These are phyloP conservation scores for Ictalurus furcatus DNA, from an alignment of 2,113 vertebrate species.

Conservation along the genomic window DNA sequence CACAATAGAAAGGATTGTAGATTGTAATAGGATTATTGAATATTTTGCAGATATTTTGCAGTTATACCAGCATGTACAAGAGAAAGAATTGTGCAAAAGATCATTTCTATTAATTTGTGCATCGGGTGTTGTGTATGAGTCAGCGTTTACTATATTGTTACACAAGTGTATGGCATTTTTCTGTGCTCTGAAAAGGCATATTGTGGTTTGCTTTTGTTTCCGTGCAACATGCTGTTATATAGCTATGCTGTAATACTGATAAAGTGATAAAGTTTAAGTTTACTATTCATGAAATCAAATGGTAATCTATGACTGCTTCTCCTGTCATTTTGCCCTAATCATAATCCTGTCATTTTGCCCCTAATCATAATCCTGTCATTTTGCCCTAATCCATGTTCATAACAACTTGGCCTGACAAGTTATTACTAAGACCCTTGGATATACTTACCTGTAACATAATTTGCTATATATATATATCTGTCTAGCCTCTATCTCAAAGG, in stretches of 20 bases:
- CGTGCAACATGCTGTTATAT: background rate
- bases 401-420: background rate
- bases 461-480: background rate
- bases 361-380: background rate
- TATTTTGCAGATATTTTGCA: conserved; percentile 21
- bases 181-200: background rate
- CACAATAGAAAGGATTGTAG: background rate
- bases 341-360: background rate
- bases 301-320: background rate
- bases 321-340: background rate
- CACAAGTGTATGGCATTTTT: background rate
- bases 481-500: background rate
- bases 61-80: background rate
- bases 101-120: conserved; percentile 4
- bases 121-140: background rate
- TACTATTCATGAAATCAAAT: background rate
- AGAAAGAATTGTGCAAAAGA: background rate
- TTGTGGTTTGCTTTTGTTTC: background rate
- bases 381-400: background rate
- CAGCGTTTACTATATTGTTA: background rate
- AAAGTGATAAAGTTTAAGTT: background rate
- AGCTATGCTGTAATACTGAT: background rate
- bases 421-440: background rate
- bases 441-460: background rate
- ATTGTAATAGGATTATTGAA: conserved; percentile 18